A percentile compares a stretch with the other conserved stretches of the same genome.
These are phyloP conservation scores for Orcinus orca DNA, from an alignment of 2,113 vertebrate species.

Conservation along the genomic window DNA sequence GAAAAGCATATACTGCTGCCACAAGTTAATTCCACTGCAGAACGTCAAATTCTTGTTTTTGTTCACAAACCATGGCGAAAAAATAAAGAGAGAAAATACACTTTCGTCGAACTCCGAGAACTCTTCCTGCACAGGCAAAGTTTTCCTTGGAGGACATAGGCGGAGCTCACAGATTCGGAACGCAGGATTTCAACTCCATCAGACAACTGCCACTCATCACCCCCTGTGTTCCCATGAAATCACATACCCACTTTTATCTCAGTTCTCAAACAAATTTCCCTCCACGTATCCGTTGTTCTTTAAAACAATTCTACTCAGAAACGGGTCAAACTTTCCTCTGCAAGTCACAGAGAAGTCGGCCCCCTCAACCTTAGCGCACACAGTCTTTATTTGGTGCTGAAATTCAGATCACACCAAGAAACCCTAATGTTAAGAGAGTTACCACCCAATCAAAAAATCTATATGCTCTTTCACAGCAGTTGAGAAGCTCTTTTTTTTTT, in stretches of 20 bases:
- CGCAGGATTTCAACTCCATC: constrained; percentile 29
- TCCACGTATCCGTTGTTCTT: background rate
- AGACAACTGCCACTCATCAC: background rate
- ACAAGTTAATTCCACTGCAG: constrained; percentile 2
- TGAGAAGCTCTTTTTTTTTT: background rate
- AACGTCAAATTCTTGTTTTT: constrained; percentile 68
- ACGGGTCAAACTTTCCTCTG: background rate
- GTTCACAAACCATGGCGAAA: background rate
- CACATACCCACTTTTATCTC: background rate
- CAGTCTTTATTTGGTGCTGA: background rate
- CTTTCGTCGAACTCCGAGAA: constrained; percentile 7
- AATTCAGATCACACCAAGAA: background rate
- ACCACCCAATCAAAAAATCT: background rate
- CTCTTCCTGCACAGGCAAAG: constrained; percentile 45
- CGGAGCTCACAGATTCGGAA: background rate
- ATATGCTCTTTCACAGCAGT: background rate
- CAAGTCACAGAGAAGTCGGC: background rate
- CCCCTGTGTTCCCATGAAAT: background rate
- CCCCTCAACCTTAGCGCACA: background rate
- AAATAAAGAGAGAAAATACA: background rate
- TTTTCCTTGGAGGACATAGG: constrained; percentile 58
- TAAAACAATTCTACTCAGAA: background rate
- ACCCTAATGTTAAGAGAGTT: background rate
- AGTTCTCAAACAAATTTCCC: background rate
- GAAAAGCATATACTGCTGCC: background rate